These are phyloP conservation scores for Hippopotamus amphibius DNA, from an alignment of 2,113 vertebrate genomes.

Conservation along the genomic window DNA sequence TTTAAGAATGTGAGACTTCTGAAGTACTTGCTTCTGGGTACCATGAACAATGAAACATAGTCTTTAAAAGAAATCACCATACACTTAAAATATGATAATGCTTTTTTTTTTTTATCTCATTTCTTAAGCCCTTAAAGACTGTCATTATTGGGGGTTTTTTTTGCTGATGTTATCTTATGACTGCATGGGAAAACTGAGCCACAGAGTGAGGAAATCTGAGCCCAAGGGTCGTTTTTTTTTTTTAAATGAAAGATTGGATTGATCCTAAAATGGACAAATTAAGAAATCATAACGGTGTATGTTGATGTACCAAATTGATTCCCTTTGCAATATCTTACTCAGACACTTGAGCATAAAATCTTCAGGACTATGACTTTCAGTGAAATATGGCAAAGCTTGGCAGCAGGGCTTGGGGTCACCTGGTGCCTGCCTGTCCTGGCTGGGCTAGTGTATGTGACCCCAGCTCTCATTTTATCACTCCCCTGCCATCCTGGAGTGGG, in stretches of 20 bases:
- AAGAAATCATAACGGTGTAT: not conserved
- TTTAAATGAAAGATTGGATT: not conserved
- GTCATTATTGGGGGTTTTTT: not conserved
- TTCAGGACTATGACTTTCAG: not conserved
- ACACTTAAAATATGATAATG: not conserved
- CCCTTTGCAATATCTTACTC: not conserved
- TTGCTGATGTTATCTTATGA: not conserved
- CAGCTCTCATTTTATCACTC: not conserved
- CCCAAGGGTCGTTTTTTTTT: not conserved
- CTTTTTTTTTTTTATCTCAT: not conserved
- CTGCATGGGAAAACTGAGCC: not conserved
- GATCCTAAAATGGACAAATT: not conserved
- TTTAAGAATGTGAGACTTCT: not conserved
- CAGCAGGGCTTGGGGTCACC: not conserved
- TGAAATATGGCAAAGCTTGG: not conserved
- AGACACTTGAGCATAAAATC: not conserved
- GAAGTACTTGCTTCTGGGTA: not conserved
- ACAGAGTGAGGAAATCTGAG: not conserved
- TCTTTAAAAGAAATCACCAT: not conserved
- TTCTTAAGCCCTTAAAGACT: not conserved
- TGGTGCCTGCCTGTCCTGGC: not conserved
- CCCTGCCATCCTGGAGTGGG: too few relatives aligned
- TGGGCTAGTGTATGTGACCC: not conserved
- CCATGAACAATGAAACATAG: not conserved
- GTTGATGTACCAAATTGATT: not conserved